Conservation (phyloP, 2,888 invertebrate genomes). For the Chelonus formosanus region DNA sequence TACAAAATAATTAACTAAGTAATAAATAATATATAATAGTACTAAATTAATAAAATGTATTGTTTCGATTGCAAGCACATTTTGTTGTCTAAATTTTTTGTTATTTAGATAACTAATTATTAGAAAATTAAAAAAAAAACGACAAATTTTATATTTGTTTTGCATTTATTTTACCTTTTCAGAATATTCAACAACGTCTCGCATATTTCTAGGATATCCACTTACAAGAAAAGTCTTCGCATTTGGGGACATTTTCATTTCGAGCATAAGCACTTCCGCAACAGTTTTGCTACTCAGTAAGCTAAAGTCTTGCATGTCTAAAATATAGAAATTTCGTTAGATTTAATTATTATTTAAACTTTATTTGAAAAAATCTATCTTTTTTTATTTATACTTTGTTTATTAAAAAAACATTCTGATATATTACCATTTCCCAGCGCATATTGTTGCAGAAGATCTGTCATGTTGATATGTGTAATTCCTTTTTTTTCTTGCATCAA, state of each 20-base stretch:
- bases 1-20: too few relatives aligned
- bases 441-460: conserved; percentile 87
- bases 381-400: too few relatives aligned
- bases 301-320: conserved; percentile 90
- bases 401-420: too few relatives aligned
- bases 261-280: conserved; percentile 88
- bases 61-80: too few relatives aligned
- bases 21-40: too few relatives aligned
- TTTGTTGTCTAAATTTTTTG: too few relatives aligned
- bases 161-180: conserved; percentile 75
- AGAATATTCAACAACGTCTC: conserved; percentile 90
- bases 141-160: not conserved
- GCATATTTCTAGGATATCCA: conserved; percentile 90
- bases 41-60: too few relatives aligned
- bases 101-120: too few relatives aligned
- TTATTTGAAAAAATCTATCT: too few relatives aligned
- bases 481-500: conserved; percentile 87
- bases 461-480: conserved; percentile 90
- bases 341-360: too few relatives aligned
- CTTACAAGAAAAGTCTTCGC: conserved; percentile 89
- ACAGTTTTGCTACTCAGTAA: conserved; percentile 86
- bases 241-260: conserved; percentile 91
- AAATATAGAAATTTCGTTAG: too few relatives aligned
- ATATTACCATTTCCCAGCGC: conserved; percentile 84
- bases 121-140: not conserved